Base-by-base conservation (phyloP, 1,140 invertebrate species). In the Drosophila leontia region DNA sequence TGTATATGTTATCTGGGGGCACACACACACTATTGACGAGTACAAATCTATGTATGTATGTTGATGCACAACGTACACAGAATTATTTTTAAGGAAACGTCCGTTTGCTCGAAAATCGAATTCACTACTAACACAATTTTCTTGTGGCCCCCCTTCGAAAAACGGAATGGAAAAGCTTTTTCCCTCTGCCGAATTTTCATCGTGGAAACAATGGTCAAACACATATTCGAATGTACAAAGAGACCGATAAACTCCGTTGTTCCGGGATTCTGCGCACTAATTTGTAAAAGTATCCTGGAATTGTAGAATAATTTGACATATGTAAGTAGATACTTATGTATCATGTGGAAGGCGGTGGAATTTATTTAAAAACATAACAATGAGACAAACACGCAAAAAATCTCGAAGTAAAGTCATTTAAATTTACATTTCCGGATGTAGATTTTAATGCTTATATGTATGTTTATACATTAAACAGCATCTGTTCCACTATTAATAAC, bases 81-180 rank as follows among this genome's bases (percentile, higher is more conserved):
- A 56, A 55, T 51, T 44, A 55, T 51, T 47, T 61, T 65, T 45
- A 7, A 75, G 41, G 75, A 78, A 19, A 37, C 81, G 74, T 84
- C 81, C 70, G 81, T 70, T 90, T 57, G 63, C 51, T 81, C 75
- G 81, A 77, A 71, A 84, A 81, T 79, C 70, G 63, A 75, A 90
- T 78, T 84, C 81, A 90, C 88, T 85, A 80, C 65, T 50, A 65
- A 77, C 47, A 48, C 71, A 61, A 71, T 48, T 70, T 37, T 55
- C 51, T 71, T 71, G 48, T 41, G 47, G 37, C 45, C 32, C 32
- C 53, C 37, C 48, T 56, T 75, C 42, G 50, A 55, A 57, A 42
- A 63, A 15, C 56, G 39, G 57, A 62, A 45, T 34, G 19, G 37
- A 75, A 75, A 62, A 75, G 71, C 71, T 75, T 75, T 71, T 35